A percentile compares a stretch with the other conserved stretches of the same genome.
phyloP scores from a whole-genome alignment of 1,140 invertebrate species.

The Reticulitermes speratus region DNA sequence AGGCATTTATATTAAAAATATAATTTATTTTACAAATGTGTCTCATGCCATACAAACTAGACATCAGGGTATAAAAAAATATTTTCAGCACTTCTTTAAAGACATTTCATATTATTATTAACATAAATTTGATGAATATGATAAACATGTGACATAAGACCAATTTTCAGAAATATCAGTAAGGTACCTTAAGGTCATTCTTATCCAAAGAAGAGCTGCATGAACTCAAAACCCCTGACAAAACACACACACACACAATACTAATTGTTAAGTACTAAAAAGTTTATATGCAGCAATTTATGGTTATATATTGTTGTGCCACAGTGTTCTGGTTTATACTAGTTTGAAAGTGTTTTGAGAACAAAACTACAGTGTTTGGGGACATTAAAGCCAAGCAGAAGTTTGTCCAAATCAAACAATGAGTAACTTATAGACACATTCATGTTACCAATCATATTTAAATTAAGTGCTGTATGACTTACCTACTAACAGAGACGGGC shows the following conservation, averaged over 20 bases:
- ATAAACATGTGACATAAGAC: too few relatives aligned
- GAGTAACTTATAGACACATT: background rate
- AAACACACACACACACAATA: background rate
- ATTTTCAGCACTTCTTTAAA: too few relatives aligned
- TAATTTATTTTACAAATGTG: too few relatives aligned
- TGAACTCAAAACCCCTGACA: too few relatives aligned
- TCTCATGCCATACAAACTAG: too few relatives aligned
- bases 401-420: background rate
- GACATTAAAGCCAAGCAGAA: background rate
- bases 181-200: too few relatives aligned
- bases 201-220: too few relatives aligned
- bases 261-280: background rate
- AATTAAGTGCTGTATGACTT: constrained; percentile 19
- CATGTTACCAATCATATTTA: background rate
- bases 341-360: background rate
- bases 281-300: background rate
- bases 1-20: too few relatives aligned
- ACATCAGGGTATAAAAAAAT: too few relatives aligned
- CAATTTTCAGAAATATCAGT: too few relatives aligned
- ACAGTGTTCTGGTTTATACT: background rate
- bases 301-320: background rate
- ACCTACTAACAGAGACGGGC: background rate
- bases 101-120: too few relatives aligned
- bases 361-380: background rate
- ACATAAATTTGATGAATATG: too few relatives aligned